Evolutionary conservation across 2,888 invertebrate species (phyloP).

Genomic region (Myathropa florea): DNA sequence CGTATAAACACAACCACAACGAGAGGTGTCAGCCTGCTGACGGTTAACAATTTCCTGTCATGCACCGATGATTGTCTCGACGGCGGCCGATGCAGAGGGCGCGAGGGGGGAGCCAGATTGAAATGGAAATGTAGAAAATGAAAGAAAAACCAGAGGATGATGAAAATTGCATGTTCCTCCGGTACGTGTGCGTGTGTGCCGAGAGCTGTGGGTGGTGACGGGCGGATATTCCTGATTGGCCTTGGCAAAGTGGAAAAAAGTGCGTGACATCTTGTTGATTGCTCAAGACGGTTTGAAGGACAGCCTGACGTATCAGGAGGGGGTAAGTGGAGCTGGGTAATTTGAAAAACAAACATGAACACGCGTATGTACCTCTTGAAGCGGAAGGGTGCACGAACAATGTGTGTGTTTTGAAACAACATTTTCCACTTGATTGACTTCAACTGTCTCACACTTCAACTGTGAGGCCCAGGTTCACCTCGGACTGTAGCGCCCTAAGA

Average conservation of each 20-base stretch:
- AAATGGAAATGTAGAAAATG: constrained; percentile 1
- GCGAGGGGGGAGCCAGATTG: background rate
- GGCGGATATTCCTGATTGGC: constrained; percentile 1
- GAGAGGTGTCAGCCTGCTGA: constrained; percentile 55
- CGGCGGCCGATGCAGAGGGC: background rate
- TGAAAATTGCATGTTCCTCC: constrained; percentile 45
- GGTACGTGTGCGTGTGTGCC: constrained; percentile 16
- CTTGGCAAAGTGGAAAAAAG: constrained; percentile 25
- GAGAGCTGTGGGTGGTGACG: background rate
- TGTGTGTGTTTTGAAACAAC: background rate
- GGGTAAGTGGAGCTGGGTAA: background rate
- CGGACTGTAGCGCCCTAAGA: too few relatives aligned
- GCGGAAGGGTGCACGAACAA: constrained; percentile 16
- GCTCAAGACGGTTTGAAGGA: constrained; percentile 29
- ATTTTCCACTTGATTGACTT: constrained; percentile 34
- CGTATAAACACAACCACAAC: constrained; percentile 42
- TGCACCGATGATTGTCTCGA: background rate
- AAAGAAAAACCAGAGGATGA: background rate
- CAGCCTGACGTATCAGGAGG: constrained; percentile 7
- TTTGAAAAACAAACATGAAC: background rate
- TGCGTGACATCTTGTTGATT: constrained; percentile 43
- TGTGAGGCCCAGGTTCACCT: too few relatives aligned
- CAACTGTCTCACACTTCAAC: too few relatives aligned
- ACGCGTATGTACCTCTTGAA: background rate
- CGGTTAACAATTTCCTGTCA: constrained; percentile 10